Percentiles rank a stretch among this genome's conserved stretches.
Evolutionary conservation across 2,888 invertebrate species (phyloP).

Genomic region (Alviniconcha strummeri): DNA sequence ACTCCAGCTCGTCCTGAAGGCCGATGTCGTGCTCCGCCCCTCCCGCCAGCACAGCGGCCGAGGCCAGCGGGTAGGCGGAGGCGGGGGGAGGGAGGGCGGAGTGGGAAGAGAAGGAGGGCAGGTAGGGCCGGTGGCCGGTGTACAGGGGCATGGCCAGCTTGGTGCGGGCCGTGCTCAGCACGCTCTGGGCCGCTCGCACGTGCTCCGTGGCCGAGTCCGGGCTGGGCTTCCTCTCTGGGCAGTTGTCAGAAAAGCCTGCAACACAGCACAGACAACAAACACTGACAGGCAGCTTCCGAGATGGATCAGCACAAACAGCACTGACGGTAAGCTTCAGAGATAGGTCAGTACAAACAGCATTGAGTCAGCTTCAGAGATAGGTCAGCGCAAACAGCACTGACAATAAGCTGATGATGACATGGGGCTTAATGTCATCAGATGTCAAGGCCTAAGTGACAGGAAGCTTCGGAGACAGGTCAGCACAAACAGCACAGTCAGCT

Average conservation of each 20-base stretch:
- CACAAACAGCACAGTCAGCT: no score
- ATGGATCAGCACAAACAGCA: no score
- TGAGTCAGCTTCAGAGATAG: no score
- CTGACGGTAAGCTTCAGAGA: no score
- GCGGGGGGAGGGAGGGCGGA: slow-evolving; percentile 37
- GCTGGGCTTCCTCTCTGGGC: slow-evolving; percentile 36
- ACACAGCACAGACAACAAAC: background rate
- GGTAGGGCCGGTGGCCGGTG: slow-evolving; percentile 40
- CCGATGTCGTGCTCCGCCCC: slow-evolving; percentile 51
- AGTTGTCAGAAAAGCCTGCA: slow-evolving; percentile 49
- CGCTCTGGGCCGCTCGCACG: slow-evolving; percentile 47
- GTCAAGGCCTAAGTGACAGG: no score
- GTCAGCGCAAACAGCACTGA: no score
- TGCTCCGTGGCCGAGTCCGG: slow-evolving; percentile 38
- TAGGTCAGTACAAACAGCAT: no score
- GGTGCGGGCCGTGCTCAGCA: slow-evolving; percentile 55
- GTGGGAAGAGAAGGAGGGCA: slow-evolving; percentile 34
- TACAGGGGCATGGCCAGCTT: slow-evolving; percentile 49
- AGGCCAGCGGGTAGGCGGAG: slow-evolving; percentile 47
- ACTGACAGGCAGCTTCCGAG: no score
- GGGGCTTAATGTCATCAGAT: no score
- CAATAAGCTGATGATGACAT: no score
- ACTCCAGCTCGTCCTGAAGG: slow-evolving; percentile 60
- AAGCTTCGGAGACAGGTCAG: no score
- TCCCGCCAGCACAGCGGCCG: slow-evolving; percentile 35